These are phyloP conservation scores for Luehdorfia chinensis DNA, from an alignment of 1,140 invertebrate genomes.

Conservation along the genomic window DNA sequence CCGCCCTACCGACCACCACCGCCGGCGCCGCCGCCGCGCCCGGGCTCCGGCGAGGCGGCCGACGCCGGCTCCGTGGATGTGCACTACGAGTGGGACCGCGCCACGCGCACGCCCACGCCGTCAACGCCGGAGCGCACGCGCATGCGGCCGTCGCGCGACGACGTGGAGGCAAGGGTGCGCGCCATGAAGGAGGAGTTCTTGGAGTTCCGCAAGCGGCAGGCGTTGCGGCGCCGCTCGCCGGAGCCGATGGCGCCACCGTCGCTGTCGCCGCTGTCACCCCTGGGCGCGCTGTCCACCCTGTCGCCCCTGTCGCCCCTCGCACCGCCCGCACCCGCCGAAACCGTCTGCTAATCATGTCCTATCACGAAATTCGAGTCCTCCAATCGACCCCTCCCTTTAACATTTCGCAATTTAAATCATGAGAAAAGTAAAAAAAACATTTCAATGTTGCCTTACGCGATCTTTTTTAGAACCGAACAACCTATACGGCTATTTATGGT, in stretches of 20 bases:
- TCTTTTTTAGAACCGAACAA: too few relatives aligned
- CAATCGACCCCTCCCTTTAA: conserved; percentile 15
- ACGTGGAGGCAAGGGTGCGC: conserved; percentile 93
- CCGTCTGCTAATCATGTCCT: conserved; percentile 40
- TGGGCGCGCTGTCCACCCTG: conserved; percentile 34
- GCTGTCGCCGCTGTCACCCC: conserved; percentile 82
- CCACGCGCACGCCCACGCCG: conserved; percentile 86
- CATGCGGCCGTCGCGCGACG: conserved; percentile 79
- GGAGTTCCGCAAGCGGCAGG: conserved; percentile 92
- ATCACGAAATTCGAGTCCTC: too few relatives aligned
- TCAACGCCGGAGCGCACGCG: conserved; percentile 80
- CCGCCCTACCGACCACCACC: conserved; percentile 85
- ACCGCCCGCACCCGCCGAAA: conserved; percentile 44
- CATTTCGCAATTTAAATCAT: conserved; percentile 5
- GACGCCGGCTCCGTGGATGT: conserved; percentile 94
- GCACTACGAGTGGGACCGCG: conserved; percentile 96
- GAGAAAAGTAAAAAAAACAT: too few relatives aligned
- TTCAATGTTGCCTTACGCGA: too few relatives aligned
- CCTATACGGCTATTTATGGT: too few relatives aligned
- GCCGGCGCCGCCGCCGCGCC: conserved; percentile 72
- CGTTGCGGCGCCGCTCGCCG: conserved; percentile 81
- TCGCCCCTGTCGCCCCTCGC: conserved; percentile 75
- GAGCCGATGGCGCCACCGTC: conserved; percentile 78
- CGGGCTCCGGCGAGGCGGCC: conserved; percentile 52
- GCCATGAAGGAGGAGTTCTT: conserved; percentile 98